Conservation (phyloP, 2,113 vertebrate species). For the Leptosomus discolor region DNA sequence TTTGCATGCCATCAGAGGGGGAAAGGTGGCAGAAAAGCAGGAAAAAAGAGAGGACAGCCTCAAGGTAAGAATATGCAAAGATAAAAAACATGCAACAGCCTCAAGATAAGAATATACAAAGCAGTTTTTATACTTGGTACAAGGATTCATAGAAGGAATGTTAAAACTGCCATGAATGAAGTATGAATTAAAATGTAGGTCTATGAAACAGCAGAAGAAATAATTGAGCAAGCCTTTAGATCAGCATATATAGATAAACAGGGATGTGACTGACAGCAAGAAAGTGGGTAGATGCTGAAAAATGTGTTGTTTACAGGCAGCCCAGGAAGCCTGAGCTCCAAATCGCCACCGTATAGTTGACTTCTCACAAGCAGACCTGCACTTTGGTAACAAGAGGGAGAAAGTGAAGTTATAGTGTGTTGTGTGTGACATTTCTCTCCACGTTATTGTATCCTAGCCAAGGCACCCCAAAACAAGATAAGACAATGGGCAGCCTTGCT, state of each 20-base stretch:
- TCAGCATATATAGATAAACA: not conserved
- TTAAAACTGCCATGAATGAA: not conserved
- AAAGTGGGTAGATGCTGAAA: not conserved
- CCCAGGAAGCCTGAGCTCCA: not conserved
- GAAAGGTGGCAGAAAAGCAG: not conserved
- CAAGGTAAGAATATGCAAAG: not conserved
- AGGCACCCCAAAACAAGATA: not conserved
- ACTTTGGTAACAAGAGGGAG: not conserved
- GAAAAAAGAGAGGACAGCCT: not conserved
- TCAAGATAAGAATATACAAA: not conserved
- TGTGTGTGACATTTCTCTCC: not conserved
- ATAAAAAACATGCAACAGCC: not conserved
- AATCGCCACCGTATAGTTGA: not conserved
- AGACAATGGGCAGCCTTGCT: not conserved
- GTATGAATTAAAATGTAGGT: not conserved
- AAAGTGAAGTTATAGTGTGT: not conserved
- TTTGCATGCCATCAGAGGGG: not conserved
- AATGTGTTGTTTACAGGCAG: not conserved
- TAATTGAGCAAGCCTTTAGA: not conserved
- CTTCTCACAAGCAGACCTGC: not conserved
- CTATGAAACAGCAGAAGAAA: not conserved
- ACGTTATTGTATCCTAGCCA: accelerated
- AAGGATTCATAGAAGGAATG: not conserved
- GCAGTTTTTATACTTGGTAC: not conserved
- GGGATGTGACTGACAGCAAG: not conserved